These are phyloP conservation scores for Bembecia ichneumoniformis DNA, from an alignment of 2,888 invertebrate genomes.

Conservation along the genomic window DNA sequence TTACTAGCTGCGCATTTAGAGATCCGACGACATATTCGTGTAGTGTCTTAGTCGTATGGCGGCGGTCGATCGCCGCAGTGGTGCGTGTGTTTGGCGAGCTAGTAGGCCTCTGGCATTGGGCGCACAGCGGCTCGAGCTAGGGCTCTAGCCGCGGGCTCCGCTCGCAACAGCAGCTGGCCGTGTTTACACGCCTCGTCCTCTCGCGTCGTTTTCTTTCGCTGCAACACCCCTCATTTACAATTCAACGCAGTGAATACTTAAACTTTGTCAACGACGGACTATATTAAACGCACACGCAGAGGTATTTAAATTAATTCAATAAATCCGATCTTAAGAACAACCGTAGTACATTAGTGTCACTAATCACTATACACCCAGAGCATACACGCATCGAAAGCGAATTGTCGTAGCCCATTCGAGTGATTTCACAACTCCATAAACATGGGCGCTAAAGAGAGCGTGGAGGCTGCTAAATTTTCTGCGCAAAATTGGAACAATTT, in stretches of 20 bases:
- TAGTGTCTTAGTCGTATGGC: constrained; percentile 17
- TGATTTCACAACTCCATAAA: constrained; percentile 66
- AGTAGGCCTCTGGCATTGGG: constrained; percentile 1
- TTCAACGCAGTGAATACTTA: constrained; percentile 65
- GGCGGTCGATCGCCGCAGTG: constrained; percentile 21
- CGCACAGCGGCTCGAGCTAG: constrained; percentile 18
- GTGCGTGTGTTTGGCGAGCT: constrained; percentile 2
- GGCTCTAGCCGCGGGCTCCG: constrained; percentile 25
- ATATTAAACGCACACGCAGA: constrained; percentile 32
- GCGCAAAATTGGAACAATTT: constrained; percentile 86
- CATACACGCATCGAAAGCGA: constrained; percentile 57
- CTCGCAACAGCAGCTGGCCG: constrained; percentile 52
- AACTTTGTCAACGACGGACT: constrained; percentile 54
- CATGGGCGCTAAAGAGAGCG: constrained; percentile 88
- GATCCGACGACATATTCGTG: constrained; percentile 23
- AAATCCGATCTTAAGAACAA: constrained; percentile 50
- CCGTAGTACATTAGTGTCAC: constrained; percentile 64
- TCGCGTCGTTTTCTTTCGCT: constrained; percentile 36
- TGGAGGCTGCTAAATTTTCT: constrained; percentile 85
- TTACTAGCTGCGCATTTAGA: constrained; percentile 49
- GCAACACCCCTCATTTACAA: constrained; percentile 62
- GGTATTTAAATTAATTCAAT: constrained; percentile 61
- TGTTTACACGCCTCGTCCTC: constrained; percentile 62
- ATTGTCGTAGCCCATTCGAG: constrained; percentile 63
- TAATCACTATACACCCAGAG: constrained; percentile 57